Conservation (phyloP, 1,140 invertebrate genomes). For the Eufriesea mexicana region DNA sequence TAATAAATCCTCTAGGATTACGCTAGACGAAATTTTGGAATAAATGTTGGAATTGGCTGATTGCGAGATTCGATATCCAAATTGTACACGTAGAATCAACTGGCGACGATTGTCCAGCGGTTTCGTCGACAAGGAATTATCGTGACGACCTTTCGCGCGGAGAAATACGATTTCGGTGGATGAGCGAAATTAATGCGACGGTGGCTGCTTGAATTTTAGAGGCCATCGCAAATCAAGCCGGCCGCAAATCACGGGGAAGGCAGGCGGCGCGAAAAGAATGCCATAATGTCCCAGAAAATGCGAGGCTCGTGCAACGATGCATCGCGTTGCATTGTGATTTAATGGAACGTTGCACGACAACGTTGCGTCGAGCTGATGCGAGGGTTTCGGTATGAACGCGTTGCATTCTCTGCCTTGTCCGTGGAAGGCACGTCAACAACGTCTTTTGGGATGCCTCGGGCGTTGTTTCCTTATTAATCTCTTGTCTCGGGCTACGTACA, state of each 20-base stretch:
- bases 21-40: too few species aligned
- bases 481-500: too few species aligned
- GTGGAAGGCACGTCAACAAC: not conserved
- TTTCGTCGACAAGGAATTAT: conserved; percentile 11
- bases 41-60: too few species aligned
- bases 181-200: not conserved
- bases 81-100: too few species aligned
- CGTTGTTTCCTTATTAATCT: not conserved
- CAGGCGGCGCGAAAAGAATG: conserved; percentile 27
- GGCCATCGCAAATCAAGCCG: conserved; percentile 54
- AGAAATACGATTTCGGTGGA: not conserved
- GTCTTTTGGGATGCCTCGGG: not conserved
- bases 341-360: conserved; percentile 37
- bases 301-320: conserved; percentile 5
- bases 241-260: conserved; percentile 46
- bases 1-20: too few species aligned
- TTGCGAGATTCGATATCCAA: not conserved
- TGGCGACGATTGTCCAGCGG: not conserved
- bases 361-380: conserved; percentile 2
- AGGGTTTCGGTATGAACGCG: conserved; percentile 35
- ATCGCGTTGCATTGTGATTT: conserved; percentile 43
- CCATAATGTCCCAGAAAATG: conserved; percentile 44
- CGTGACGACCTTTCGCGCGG: not conserved
- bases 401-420: not conserved
- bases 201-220: conserved; percentile 28